A percentile compares a stretch with the other conserved stretches of the same genome.
Evolutionary conservation across 1,140 invertebrate species (phyloP).

Genomic region (Cydia fagiglandana): DNA sequence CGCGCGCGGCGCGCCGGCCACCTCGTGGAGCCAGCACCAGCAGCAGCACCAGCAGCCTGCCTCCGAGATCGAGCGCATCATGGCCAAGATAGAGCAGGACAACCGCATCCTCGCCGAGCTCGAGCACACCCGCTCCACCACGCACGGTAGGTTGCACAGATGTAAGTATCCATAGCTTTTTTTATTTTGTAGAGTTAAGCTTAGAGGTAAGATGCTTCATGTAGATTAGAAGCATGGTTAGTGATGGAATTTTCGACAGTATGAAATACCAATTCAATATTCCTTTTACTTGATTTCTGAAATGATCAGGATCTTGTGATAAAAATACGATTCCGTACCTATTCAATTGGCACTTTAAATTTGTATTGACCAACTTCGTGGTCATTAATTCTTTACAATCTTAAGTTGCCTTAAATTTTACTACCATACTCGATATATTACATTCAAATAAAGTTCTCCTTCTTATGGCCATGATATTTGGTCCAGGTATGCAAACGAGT

Average conservation of each 20-base stretch:
- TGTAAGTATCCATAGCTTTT: constrained; percentile 32
- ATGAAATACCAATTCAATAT: neutral
- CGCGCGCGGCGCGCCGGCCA: constrained; percentile 58
- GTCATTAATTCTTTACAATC: neutral
- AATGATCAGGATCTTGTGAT: neutral
- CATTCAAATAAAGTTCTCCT: neutral
- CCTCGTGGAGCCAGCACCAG: constrained; percentile 57
- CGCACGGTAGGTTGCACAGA: constrained; percentile 62
- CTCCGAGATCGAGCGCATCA: constrained; percentile 94
- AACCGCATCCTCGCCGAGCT: constrained; percentile 92
- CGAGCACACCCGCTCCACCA: constrained; percentile 87
- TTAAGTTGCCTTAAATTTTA: neutral
- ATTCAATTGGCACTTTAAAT: neutral
- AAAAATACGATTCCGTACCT: neutral
- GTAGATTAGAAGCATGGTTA: constrained; percentile 5
- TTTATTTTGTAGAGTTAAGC: constrained; percentile 29
- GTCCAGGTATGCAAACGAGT: constrained; percentile 78
- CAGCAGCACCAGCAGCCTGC: constrained; percentile 81
- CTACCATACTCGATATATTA: neutral
- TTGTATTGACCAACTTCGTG: neutral
- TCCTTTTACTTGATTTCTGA: neutral
- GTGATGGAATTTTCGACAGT: neutral
- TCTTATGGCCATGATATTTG: constrained; percentile 34
- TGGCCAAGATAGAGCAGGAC: constrained; percentile 96
- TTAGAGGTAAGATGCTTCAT: constrained; percentile 11